Conservation (phyloP, 2,797 vertebrate genomes). For the Emydoidea blandingii region DNA sequence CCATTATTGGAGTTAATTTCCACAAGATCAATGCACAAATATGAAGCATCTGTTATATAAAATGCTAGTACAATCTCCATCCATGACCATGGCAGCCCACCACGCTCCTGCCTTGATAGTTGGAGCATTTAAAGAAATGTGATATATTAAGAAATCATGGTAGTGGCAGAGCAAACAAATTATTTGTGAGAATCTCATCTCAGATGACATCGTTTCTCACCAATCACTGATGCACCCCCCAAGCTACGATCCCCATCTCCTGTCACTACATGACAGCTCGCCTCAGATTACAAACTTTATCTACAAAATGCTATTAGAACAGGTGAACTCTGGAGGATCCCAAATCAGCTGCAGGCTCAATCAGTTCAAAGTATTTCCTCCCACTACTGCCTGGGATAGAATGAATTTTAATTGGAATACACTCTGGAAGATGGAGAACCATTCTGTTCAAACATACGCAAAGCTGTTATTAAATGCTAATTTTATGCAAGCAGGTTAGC, state of each 20-base stretch:
- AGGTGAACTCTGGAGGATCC: neutral
- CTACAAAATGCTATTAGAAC: neutral
- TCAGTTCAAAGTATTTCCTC: neutral
- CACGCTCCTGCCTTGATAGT: neutral
- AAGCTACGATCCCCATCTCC: fast-evolving
- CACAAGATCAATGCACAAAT: neutral
- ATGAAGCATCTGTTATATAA: neutral
- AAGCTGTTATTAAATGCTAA: neutral
- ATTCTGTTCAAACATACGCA: neutral
- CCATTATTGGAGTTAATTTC: neutral
- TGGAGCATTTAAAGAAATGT: neutral
- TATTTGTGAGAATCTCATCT: neutral
- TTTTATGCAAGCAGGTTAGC: neutral
- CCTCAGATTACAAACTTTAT: neutral
- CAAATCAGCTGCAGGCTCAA: neutral
- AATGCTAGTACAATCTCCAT: neutral
- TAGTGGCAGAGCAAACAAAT: neutral
- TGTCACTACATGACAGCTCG: neutral
- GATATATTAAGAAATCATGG: neutral
- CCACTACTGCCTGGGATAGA: neutral
- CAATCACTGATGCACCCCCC: neutral
- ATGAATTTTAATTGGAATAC: neutral
- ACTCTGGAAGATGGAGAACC: neutral
- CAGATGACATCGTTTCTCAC: neutral
- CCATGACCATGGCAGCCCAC: neutral